These are phyloP conservation scores for Agrilus planipennis DNA, from an alignment of 1,140 invertebrate genomes.

Conservation along the genomic window DNA sequence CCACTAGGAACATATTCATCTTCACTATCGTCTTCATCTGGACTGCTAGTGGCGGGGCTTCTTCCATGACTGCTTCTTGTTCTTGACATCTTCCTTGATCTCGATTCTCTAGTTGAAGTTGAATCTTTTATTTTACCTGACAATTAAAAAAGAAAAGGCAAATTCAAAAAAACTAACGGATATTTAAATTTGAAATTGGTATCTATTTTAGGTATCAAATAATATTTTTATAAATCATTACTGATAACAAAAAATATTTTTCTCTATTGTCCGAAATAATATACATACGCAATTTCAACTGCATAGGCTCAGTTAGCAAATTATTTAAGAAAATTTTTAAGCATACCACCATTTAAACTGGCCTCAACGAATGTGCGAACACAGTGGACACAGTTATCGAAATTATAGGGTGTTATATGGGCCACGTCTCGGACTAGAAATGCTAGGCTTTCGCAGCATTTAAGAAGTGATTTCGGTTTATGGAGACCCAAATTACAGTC, in stretches of 20 bases:
- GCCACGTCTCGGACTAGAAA: conserved; percentile 91
- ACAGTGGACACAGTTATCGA: conserved; percentile 79
- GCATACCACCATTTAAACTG: conserved; percentile 49
- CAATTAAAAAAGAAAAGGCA: too few species aligned
- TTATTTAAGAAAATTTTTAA: too few species aligned
- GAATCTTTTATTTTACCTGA: conserved; percentile 10
- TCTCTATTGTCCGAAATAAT: too few species aligned
- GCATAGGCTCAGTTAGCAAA: too few species aligned
- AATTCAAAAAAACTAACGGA: too few species aligned
- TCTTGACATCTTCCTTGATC: conserved; percentile 15
- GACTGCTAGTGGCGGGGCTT: conserved; percentile 33
- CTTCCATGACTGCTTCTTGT: conserved; percentile 17
- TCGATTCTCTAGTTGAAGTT: conserved; percentile 15
- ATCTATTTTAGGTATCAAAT: too few species aligned
- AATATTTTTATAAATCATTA: too few species aligned
- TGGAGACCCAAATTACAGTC: conserved; percentile 61
- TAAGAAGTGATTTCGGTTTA: conserved; percentile 56
- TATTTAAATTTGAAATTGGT: too few species aligned
- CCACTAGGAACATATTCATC: conserved; percentile 53
- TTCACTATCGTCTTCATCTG: conserved; percentile 57
- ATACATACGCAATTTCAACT: too few species aligned
- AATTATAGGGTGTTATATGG: conserved; percentile 91
- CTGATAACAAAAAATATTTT: too few species aligned
- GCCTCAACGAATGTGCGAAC: conserved; percentile 90
- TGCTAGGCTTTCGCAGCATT: conserved; percentile 84